Evolutionary conservation across 2,797 vertebrate genomes (phyloP), one percentile per base, ranked within the genome.

Genomic region (Phataginus tricuspis): DNA sequence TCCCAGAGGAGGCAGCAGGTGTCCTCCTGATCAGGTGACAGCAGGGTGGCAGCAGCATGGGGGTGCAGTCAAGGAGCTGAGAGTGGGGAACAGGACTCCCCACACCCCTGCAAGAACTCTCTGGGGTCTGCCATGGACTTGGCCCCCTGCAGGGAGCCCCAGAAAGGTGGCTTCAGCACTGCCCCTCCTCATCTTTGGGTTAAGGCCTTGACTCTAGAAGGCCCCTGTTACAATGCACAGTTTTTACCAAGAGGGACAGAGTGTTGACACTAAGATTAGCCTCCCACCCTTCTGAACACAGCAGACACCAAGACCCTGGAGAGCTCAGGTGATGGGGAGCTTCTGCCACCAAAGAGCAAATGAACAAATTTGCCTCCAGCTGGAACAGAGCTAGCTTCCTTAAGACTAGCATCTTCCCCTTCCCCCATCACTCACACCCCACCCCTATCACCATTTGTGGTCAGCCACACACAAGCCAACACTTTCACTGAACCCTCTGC

Each of bases 391-490:
- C 37, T 14, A 25, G 14, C 8, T 23, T 31, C 57, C 25, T 45
- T 0, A 13, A 23, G 55, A 31, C 12, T 77, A 49, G 12, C 27
- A 7, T 27, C 45, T 15, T 9, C 12, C 1, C 37, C 34, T 11
- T 0, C 42, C 2, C 1, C 42, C 19, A 7, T 31, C 10, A 8
- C 6, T 8, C 34, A n/a, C 14, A 39, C 9, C 14, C 1, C 7
- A 25, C 0, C 15, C 6, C 9, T 2, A 3, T 4, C 7, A 19
- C 59, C 12, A 10, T 45, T 29, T 31, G 51, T 37, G 23, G 51
- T 63, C 29, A 5, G 6, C 2, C 49, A 45, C 66, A 80, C 18
- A 29, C 10, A 31, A 21, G 51, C 27, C 69, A 75, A 49, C 69
- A 49, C 78, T 45, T 45, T 64, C 19, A 27, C 34, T 29, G 68